Base-by-base conservation (phyloP, 2,888 invertebrate species). In the Lasius fuliginosus region DNA sequence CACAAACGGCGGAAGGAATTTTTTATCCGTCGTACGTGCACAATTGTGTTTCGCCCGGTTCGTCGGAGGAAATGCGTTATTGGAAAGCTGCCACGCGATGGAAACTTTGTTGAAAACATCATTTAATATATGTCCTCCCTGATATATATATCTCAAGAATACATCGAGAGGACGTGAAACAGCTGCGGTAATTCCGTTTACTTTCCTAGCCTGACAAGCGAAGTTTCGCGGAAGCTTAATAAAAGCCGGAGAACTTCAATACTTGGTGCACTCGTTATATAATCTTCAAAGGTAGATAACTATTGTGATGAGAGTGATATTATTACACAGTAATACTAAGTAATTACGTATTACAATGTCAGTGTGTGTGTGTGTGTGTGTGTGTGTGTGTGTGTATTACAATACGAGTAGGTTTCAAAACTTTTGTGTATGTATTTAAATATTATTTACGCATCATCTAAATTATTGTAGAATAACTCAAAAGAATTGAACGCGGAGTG, bases 1-100 rank as follows among this genome's bases (percentile, higher is more conserved):
- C 79, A 42, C 23, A 58, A 79, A 73, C 74, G 46, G 46, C 79
- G 79, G 60, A 73, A 73, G 60, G 9, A 73, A 73, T 79, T 79
- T 79, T 79, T 71, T 79, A 73, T 73, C 58, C 33, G 30, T 53
- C 60, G 60, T 79, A 73, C 60, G 73, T 79, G 60, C 15, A 46
- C 79, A 79, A 79, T 79, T 79, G 79, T 79, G 60, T 60, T 73
- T 79, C 79, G 46, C 36, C 74, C 1, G 58, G 60, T 60, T 60
- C 27, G 46, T 33, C 42, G 46, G 60, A 73, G 74, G 74, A 79
- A 79, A 79, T 79, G 74, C 79, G 46, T 73, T 73, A 79, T 79
- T 79, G 79, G 79, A 79, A 79, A 79, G 74, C 79, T 79, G 79
- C 79, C 79, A 79, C 79, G 75, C 60, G 60, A 79, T 79, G 8